A percentile compares a stretch with the other conserved stretches of the same genome.
phyloP scores from a whole-genome alignment of 2,797 vertebrate genomes.

The Rachycentron canadum region DNA sequence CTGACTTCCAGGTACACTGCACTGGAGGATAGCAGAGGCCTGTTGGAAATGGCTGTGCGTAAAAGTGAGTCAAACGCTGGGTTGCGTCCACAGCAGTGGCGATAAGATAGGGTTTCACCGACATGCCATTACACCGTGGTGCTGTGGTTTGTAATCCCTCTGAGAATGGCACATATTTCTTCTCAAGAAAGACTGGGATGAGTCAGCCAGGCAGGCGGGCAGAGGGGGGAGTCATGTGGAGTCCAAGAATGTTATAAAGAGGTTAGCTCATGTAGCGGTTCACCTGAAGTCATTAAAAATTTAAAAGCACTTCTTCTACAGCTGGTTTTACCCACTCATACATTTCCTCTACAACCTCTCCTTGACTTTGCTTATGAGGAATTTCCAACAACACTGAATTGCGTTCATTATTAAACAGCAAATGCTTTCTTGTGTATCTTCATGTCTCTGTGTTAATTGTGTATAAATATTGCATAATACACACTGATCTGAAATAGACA shows the following conservation, averaged over 20 bases:
- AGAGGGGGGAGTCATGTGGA: conserved; percentile 44
- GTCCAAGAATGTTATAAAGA: conserved; percentile 42
- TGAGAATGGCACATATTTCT: conserved; percentile 69
- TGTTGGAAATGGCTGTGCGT: conserved; percentile 37
- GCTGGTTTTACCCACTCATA: conserved; percentile 16
- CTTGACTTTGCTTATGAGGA: conserved; percentile 9
- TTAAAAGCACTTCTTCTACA: conserved; percentile 16
- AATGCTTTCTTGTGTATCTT: background rate
- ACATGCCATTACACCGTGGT: conserved; percentile 60
- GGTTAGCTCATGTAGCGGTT: conserved; percentile 46
- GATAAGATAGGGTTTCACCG: conserved; percentile 68
- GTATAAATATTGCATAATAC: conserved; percentile 24
- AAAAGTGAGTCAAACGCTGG: conserved; percentile 27
- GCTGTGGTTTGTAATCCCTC: conserved; percentile 64
- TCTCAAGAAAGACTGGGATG: conserved; percentile 66
- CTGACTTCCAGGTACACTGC: conserved; percentile 25
- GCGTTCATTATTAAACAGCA: conserved; percentile 15
- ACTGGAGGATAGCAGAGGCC: conserved; percentile 29
- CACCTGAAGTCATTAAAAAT: conserved; percentile 53
- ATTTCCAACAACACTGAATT: conserved; percentile 17
- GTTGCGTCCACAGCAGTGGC: conserved; percentile 32
- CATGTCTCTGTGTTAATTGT: conserved; percentile 20
- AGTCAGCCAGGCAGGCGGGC: conserved; percentile 52
- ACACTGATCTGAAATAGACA: conserved; percentile 23
- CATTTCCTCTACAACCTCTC: conserved; percentile 15